These are phyloP conservation scores for Festucalex cinctus DNA, from an alignment of 2,113 vertebrate species.

Conservation along the genomic window DNA sequence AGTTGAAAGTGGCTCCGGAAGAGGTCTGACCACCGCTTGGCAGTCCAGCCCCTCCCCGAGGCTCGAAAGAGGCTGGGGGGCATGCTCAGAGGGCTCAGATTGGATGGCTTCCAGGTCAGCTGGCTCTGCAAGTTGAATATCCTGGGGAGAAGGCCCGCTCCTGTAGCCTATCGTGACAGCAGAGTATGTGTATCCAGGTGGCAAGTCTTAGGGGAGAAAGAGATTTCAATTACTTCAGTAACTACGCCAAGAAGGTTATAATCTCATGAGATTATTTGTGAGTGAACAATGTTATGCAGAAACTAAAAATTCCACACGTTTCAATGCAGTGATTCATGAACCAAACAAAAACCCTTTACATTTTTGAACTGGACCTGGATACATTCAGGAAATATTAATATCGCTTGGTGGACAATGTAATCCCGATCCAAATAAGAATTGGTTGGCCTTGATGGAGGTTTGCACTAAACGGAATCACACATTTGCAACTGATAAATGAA, in stretches of 20 bases:
- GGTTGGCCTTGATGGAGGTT: background rate
- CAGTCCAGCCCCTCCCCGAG: constrained; percentile 60
- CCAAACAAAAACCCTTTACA: background rate
- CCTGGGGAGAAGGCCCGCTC: constrained; percentile 70
- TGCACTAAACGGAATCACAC: background rate
- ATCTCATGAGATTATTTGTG: background rate
- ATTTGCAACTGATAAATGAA: background rate
- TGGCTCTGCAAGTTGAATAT: constrained; percentile 79
- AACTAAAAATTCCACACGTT: background rate
- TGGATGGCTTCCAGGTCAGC: constrained; percentile 83
- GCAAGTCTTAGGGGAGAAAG: constrained; percentile 74
- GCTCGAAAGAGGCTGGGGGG: constrained; percentile 45
- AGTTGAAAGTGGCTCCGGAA: constrained; percentile 53
- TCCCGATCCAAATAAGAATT: background rate
- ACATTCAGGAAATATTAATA: background rate
- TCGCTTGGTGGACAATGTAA: background rate
- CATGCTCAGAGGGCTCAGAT: constrained; percentile 58
- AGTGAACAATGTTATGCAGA: background rate
- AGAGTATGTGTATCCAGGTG: constrained; percentile 81
- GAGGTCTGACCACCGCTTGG: constrained; percentile 60
- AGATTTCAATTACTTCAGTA: constrained; percentile 1
- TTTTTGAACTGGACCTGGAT: background rate
- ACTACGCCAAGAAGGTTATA: background rate
- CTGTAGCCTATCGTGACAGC: constrained; percentile 76
- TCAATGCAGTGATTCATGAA: background rate